Evolutionary conservation across 2,888 invertebrate species (phyloP).

Genomic region (Buathra laborator): DNA sequence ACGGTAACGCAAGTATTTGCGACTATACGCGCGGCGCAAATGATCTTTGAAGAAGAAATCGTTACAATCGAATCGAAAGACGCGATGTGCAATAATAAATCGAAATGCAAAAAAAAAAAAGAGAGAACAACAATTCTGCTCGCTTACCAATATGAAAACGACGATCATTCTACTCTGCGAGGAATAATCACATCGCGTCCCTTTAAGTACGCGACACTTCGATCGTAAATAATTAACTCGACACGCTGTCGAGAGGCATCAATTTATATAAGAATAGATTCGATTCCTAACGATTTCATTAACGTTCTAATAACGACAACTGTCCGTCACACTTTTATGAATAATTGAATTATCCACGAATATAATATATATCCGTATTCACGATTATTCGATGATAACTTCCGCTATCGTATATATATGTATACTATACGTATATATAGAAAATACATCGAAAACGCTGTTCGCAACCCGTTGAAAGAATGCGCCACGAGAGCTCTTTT

Average conservation of each 20-base stretch:
- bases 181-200: not conserved
- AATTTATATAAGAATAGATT: not conserved
- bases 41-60: constrained; percentile 51
- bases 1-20: constrained; percentile 68
- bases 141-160: constrained; percentile 51
- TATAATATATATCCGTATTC: not conserved
- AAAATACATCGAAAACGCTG: not conserved
- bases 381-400: not conserved
- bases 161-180: constrained; percentile 36
- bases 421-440: not conserved
- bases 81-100: not conserved
- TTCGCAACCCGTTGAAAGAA: constrained; percentile 2
- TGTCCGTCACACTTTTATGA: constrained; percentile 9
- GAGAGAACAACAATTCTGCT: not conserved
- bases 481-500: not conserved
- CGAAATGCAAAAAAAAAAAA: constrained; percentile 2
- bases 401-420: not conserved
- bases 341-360: constrained; percentile 13
- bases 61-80: not conserved
- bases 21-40: constrained; percentile 44
- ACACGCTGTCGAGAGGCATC: not conserved
- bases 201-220: constrained; percentile 21
- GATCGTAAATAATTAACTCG: constrained; percentile 21
- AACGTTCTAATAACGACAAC: constrained; percentile 19
- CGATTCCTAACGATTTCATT: not conserved